phyloP scores from a whole-genome alignment of 53 echinoderm and acorn worm genomes.

The Temnopleurus reevesii region DNA sequence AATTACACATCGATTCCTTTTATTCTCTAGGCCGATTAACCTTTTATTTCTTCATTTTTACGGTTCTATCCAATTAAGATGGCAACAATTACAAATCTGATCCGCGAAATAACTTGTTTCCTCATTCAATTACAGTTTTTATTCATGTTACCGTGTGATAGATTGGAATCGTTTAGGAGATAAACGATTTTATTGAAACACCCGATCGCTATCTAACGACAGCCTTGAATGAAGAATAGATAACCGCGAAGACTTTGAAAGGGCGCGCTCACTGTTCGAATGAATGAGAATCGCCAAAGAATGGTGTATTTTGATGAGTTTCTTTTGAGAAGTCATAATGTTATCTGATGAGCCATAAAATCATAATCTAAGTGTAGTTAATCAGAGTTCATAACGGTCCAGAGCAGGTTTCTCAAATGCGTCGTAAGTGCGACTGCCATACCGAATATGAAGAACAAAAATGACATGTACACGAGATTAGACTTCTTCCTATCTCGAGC shows the following conservation, averaged over 20 bases:
- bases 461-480: too few species aligned
- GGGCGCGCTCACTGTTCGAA: not conserved
- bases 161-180: constrained; percentile 13
- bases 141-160: not conserved
- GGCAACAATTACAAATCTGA: constrained; percentile 16
- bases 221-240: constrained; percentile 1
- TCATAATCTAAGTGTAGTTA: not conserved
- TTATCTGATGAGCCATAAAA: constrained; percentile 35
- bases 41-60: not conserved
- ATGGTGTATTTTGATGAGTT: not conserved
- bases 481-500: too few species aligned
- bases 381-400: not conserved
- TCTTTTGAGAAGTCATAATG: constrained; percentile 5
- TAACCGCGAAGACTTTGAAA: not conserved
- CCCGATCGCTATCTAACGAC: not conserved
- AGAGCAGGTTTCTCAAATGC: too few species aligned
- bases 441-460: too few species aligned
- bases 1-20: constrained; percentile 13
- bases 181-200: constrained; percentile 13
- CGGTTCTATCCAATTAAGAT: constrained; percentile 27
- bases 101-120: constrained; percentile 4
- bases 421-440: too few species aligned
- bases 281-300: not conserved
- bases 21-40: not conserved
- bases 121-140: not conserved